phyloP scores from a whole-genome alignment of 2,797 vertebrate genomes.

The Balearica regulorum region DNA sequence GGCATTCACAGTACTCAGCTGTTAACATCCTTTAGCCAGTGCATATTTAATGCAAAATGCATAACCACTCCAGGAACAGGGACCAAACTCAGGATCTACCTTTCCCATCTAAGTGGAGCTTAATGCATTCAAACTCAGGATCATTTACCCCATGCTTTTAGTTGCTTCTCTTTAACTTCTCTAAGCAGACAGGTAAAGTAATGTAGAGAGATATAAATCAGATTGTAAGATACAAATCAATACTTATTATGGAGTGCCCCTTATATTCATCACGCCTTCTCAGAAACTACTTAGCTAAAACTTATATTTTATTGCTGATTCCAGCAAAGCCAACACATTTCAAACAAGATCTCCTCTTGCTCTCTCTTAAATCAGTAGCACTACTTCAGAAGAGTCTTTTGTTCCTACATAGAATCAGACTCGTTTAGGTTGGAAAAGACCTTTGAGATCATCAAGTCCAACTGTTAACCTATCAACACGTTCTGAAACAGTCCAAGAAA shows the following conservation, averaged over 20 bases:
- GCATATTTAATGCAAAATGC: constrained; percentile 14
- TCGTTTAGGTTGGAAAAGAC: too few species aligned
- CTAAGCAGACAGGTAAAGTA: constrained; percentile 47
- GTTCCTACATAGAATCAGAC: not conserved
- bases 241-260: constrained; percentile 37
- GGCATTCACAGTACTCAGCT: not conserved
- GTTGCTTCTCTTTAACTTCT: constrained; percentile 34
- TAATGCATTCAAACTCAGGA: constrained; percentile 26
- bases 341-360: not conserved
- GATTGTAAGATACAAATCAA: constrained; percentile 52
- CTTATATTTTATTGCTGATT: constrained; percentile 41
- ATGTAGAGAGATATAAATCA: constrained; percentile 46
- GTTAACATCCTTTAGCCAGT: not conserved
- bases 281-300: constrained; percentile 54
- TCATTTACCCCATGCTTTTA: constrained; percentile 24
- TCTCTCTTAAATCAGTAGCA: not conserved
- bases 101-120: not conserved
- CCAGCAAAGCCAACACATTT: constrained; percentile 27
- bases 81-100: not conserved
- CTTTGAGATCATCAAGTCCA: too few species aligned
- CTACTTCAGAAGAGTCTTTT: not conserved
- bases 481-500: not conserved
- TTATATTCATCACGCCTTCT: constrained; percentile 44
- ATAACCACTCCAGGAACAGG: not conserved
- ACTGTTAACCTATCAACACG: too few species aligned